These are phyloP conservation scores for Bemisia tabaci DNA, from an alignment of 1,140 invertebrate genomes.

Conservation along the genomic window DNA sequence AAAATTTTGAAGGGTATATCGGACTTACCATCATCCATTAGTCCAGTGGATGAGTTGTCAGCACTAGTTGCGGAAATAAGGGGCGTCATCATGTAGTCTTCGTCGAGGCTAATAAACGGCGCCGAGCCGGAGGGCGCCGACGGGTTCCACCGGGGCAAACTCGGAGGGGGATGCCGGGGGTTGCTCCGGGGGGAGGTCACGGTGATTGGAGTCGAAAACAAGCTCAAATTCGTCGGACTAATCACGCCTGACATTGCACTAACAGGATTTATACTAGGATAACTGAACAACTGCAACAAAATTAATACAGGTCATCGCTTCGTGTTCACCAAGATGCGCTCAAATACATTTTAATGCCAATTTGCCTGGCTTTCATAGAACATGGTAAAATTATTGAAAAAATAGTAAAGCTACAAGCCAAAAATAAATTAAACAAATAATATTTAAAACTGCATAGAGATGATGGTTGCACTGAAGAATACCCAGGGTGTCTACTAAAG, in stretches of 20 bases:
- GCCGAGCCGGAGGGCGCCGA: constrained; percentile 17
- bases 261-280: constrained; percentile 64
- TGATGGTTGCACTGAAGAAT: too few species aligned
- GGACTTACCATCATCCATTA: constrained; percentile 27
- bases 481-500: too few species aligned
- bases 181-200: constrained; percentile 18
- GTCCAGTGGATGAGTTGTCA: constrained; percentile 10
- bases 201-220: constrained; percentile 60
- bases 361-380: too few species aligned
- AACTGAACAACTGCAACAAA: constrained; percentile 68
- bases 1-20: too few species aligned
- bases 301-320: too few species aligned
- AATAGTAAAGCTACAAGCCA: too few species aligned
- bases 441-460: too few species aligned
- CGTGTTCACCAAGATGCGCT: too few species aligned
- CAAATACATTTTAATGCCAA: too few species aligned
- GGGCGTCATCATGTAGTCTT: constrained; percentile 83
- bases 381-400: too few species aligned
- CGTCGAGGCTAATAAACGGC: constrained; percentile 68
- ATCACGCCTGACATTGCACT: constrained; percentile 64
- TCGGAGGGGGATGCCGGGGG: constrained; percentile 45
- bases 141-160: constrained; percentile 69
- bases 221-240: constrained; percentile 75
- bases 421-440: too few species aligned
- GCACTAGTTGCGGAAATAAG: constrained; percentile 37